Conservation (phyloP, 2,797 vertebrate genomes). For the Rhabdomys pumilio region DNA sequence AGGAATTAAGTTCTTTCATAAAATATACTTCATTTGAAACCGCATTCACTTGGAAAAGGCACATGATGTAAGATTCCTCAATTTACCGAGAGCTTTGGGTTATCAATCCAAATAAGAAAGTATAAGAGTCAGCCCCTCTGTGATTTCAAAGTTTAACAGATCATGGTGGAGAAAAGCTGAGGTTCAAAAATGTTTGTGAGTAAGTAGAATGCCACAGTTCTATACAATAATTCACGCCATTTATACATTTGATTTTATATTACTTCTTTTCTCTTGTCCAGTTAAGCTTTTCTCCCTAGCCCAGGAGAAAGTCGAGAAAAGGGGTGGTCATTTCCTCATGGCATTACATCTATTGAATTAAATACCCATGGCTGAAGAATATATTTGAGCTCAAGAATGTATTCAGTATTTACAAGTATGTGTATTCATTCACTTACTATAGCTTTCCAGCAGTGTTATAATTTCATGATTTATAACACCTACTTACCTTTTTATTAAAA, state of each 20-base stretch:
- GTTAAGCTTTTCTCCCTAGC: not conserved
- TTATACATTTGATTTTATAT: slow-evolving; percentile 40
- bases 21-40: slow-evolving; percentile 70
- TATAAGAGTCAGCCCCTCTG: slow-evolving; percentile 11
- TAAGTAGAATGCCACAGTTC: not conserved
- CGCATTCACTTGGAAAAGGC: slow-evolving; percentile 57
- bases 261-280: slow-evolving; percentile 15
- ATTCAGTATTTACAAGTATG: slow-evolving; percentile 25
- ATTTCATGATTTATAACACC: slow-evolving; percentile 76
- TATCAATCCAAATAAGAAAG: slow-evolving; percentile 62
- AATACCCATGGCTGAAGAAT: not conserved
- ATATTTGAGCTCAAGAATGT: not conserved
- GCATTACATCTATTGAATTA: not conserved
- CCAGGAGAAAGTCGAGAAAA: slow-evolving; percentile 13
- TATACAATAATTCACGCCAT: not conserved
- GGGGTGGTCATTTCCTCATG: not conserved
- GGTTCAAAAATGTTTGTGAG: slow-evolving; percentile 44
- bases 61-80: slow-evolving; percentile 56
- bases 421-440: slow-evolving; percentile 56
- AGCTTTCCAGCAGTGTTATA: slow-evolving; percentile 32
- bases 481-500: slow-evolving; percentile 81
- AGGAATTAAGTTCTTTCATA: slow-evolving; percentile 73
- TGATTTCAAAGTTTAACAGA: slow-evolving; percentile 44
- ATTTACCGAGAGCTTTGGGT: slow-evolving; percentile 31
- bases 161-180: not conserved